Percentiles rank a stretch among this genome's conserved stretches.
These are phyloP conservation scores for Neelides sp. DNA, from an alignment of 1,140 invertebrate species.

Conservation along the genomic window DNA sequence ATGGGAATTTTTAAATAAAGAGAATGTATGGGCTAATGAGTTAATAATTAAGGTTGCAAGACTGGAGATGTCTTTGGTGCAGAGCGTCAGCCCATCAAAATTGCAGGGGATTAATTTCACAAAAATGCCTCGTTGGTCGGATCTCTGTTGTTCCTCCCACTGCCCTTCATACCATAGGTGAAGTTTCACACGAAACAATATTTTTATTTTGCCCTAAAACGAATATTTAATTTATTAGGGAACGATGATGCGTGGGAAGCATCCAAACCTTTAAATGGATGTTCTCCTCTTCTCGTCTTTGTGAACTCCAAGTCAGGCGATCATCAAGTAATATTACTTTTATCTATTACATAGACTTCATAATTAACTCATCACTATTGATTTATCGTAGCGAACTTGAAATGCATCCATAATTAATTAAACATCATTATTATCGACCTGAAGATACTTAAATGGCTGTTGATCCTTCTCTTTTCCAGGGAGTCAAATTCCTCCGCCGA, in stretches of 20 bases:
- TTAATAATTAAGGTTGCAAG: constrained; percentile 59
- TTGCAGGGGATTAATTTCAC: constrained; percentile 59
- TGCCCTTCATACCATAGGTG: constrained; percentile 74
- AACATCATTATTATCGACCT: too few relatives aligned
- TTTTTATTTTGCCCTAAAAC: too few relatives aligned
- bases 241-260: constrained; percentile 80
- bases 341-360: too few relatives aligned
- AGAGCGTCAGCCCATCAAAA: constrained; percentile 77
- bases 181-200: constrained; percentile 26
- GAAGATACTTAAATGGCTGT: too few relatives aligned
- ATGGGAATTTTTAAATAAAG: background rate
- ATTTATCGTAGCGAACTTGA: too few relatives aligned
- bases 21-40: background rate
- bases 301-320: constrained; percentile 96
- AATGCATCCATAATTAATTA: too few relatives aligned
- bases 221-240: constrained; percentile 33
- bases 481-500: constrained; percentile 85
- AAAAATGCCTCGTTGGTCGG: constrained; percentile 67
- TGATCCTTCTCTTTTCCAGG: too few relatives aligned
- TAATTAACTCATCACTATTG: too few relatives aligned
- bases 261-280: constrained; percentile 47
- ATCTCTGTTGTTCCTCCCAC: constrained; percentile 88
- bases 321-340: too few relatives aligned
- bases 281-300: constrained; percentile 82
- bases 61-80: constrained; percentile 94